Base-by-base conservation (phyloP, 2,888 invertebrate genomes). In the Oscheius onirici region DNA sequence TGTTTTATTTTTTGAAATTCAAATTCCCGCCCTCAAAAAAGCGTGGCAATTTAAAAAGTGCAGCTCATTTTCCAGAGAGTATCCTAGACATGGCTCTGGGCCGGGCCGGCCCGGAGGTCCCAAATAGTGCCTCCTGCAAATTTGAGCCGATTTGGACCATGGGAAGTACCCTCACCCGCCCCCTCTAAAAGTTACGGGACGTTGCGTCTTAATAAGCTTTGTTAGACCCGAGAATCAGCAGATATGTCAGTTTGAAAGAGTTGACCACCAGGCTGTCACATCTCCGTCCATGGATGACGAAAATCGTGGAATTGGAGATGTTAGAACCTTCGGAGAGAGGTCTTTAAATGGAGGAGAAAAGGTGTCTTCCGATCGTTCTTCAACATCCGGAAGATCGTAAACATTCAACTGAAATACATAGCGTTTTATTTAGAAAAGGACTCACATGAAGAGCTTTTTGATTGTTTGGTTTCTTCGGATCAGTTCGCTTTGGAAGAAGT, bases 351-450 rank as follows among this genome's bases (percentile, higher is more conserved):
- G 75, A 10, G 80, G 78, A 15, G 78, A 74, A 58, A 78, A 77
- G 24, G 68, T 70, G n/a, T 85, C 85, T 71, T 85, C 85, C 8
- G 74, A 74, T 15, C 72, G 72, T 69, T 85, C 85, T 41, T 85
- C 85, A 20, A 85, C 75, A 43, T 85, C 84, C 2, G 85, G 83
- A 44, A 85, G 72, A 26, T 85, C 84, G 69, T 81, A 83, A n/a
- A 83, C 82, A 55, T 82, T 81, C 20, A 85, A 68, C 82, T 85
- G 75, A 65, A 84, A 51, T 28, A 11, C 2, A 41, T 17, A 6
- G n/a, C 5, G 5, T 0, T 43, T 46, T 54, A 22, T 54, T 28
- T 54, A 2, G 20, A 6, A 68, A 49, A 41, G 41, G 65, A 72
- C 80, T 74, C 65, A 81, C 81, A 76, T 81, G 81, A 44, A 81